Evolutionary conservation across 2,797 vertebrate genomes (phyloP), one percentile per base, ranked within the genome.

Genomic region (Lates japonicus): DNA sequence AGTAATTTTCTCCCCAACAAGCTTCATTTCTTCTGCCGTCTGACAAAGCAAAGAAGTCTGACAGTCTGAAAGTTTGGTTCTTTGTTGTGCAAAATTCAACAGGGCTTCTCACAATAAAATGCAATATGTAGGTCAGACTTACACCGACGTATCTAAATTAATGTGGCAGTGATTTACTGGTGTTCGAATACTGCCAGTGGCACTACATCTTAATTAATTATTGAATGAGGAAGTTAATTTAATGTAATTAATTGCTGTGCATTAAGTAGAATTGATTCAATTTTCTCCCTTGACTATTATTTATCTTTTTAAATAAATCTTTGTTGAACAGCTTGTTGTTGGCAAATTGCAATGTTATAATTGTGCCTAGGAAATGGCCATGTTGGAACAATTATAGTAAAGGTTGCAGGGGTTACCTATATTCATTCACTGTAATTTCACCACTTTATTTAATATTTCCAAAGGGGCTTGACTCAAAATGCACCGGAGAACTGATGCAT

Each of bases 401-500:
- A 78, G 84, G 70, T 72, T 55, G 31, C 39, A 11, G 33, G 37
- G 5, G 33, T 78, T 55, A 37, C 37, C 54, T 41, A 4, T 31
- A 41, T 71, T 69, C 35, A 37, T 74, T 46, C 25, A 29, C 35
- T 33, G 44, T n/a, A 48, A 31, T 13, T 19, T 19, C 49, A 3
- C 10, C 46, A n/a, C 17, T 51, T 20, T 64, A 46, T 71, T 68
- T 58, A 42, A 66, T 80, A 70, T 71, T 76, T 76, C 42, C 49
- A 71, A 39, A 37, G 5, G 35, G n/a, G 35, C 25, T 11, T 33
- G 37, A 71, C 62, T 74, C n/a, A 22, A 65, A 79, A 54, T 70
- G 33, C 61, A 59, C 66, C 67, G 67, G 61, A 78, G 78, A 73
- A 69, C 65, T 42, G 68, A 86, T 70, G 72, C 82, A 75, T 79